Evolutionary conservation across 2,113 vertebrate genomes (phyloP).

Genomic region (Carassius auratus): DNA sequence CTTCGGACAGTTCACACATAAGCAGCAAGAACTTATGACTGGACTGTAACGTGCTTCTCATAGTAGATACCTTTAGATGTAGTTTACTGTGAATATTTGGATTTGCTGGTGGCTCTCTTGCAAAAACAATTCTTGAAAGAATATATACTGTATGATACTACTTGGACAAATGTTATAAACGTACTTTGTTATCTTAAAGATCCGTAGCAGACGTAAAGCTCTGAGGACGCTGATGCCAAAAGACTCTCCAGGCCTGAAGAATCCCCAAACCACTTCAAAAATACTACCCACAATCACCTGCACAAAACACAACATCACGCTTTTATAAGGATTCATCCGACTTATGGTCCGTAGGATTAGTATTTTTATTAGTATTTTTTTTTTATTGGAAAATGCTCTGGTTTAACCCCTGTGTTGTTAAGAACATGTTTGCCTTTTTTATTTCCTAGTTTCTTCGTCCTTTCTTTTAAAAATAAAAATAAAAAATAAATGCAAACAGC

Average conservation of each 20-base stretch:
- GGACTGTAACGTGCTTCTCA: background rate
- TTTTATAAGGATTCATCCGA: background rate
- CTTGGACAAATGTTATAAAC: conserved; percentile 52
- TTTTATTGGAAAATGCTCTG: background rate
- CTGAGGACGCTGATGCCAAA: conserved; percentile 97
- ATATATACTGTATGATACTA: background rate
- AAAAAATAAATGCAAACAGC: background rate
- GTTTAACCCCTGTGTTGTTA: background rate
- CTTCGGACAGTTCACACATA: too few species aligned
- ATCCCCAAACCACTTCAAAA: conserved; percentile 97
- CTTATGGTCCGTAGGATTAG: background rate
- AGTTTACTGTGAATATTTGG: background rate
- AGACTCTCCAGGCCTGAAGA: conserved; percentile 95
- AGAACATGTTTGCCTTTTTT: too few species aligned
- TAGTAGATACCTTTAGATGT: background rate
- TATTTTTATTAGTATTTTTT: background rate
- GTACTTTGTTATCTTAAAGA: conserved; percentile 98
- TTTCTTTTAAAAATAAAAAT: too few species aligned
- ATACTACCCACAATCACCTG: conserved; percentile 98
- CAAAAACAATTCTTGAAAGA: too few species aligned
- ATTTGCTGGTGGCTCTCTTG: background rate
- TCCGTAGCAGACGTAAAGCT: conserved; percentile 91
- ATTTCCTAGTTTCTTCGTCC: too few species aligned
- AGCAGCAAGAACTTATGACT: too few species aligned
- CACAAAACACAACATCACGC: conserved; percentile 6